phyloP scores from a whole-genome alignment of 1,140 invertebrate species.

The Trichoplusia ni region DNA sequence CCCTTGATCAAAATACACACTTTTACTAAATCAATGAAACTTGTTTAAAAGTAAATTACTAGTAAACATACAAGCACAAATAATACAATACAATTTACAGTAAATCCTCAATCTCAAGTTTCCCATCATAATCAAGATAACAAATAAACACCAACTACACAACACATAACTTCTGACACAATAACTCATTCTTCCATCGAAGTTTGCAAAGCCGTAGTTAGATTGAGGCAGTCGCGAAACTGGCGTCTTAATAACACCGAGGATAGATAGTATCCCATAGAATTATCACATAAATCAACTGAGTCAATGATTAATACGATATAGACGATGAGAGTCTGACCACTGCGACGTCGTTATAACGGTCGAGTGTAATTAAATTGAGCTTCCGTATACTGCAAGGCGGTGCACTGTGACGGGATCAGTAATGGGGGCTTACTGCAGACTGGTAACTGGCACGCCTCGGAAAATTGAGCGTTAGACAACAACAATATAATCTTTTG shows the following conservation, averaged over 20 bases:
- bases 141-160: constrained; percentile 3
- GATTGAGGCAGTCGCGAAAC: constrained; percentile 38
- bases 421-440: constrained; percentile 40
- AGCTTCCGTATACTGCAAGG: constrained; percentile 59
- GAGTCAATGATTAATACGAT: constrained; percentile 68
- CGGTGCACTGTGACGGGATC: constrained; percentile 40
- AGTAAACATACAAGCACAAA: too few species aligned
- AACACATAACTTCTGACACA: not conserved
- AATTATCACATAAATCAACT: constrained; percentile 72
- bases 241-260: constrained; percentile 59
- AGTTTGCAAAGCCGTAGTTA: not conserved
- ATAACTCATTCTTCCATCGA: constrained; percentile 3
- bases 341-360: constrained; percentile 67
- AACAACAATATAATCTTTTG: constrained; percentile 26
- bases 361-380: constrained; percentile 72
- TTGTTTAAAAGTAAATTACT: too few species aligned
- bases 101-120: not conserved
- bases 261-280: constrained; percentile 61
- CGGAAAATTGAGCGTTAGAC: constrained; percentile 50
- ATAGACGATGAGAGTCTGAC: constrained; percentile 45
- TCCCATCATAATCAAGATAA: constrained; percentile 1
- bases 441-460: constrained; percentile 33
- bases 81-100: not conserved
- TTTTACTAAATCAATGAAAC: too few species aligned
- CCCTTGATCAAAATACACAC: too few species aligned